Evolutionary conservation across 2,888 invertebrate genomes (phyloP).

Genomic region (Eristalis pertinax): DNA sequence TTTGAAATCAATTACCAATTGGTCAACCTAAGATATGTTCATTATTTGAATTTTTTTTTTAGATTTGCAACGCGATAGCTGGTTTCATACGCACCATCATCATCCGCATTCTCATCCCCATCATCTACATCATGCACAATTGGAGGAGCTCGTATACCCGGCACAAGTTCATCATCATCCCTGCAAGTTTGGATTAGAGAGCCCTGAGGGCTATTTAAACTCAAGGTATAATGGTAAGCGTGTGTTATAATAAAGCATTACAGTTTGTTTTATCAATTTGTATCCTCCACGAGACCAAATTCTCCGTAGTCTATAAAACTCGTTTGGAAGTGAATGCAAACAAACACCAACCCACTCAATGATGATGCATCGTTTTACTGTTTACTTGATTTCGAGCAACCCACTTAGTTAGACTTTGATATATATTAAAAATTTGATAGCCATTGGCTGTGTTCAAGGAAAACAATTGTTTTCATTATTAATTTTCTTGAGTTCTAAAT

Average conservation of each 20-base stretch:
- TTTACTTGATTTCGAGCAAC: neutral
- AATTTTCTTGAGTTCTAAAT: constrained; percentile 11
- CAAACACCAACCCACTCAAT: constrained; percentile 23
- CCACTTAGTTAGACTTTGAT: neutral
- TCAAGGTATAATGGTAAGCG: constrained; percentile 81
- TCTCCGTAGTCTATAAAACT: constrained; percentile 17
- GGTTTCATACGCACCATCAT: constrained; percentile 75
- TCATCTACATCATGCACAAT: constrained; percentile 77
- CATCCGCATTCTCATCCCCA: constrained; percentile 72
- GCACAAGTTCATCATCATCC: constrained; percentile 74
- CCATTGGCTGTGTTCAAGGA: constrained; percentile 34
- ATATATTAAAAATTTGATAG: constrained; percentile 36
- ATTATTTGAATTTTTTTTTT: constrained; percentile 1
- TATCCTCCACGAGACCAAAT: constrained; percentile 1
- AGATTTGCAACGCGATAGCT: constrained; percentile 77
- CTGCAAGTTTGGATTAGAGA: constrained; percentile 79
- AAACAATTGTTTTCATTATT: constrained; percentile 41
- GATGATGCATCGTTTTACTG: neutral
- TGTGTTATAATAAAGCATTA: constrained; percentile 72
- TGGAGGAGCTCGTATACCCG: constrained; percentile 79
- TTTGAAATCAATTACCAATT: neutral
- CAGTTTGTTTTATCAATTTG: constrained; percentile 50
- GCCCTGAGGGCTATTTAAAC: constrained; percentile 80
- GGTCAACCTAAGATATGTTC: constrained; percentile 16
- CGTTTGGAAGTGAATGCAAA: constrained; percentile 56